Percentiles rank a stretch among this genome's conserved stretches.
Conservation (phyloP, 2,888 invertebrate genomes). For the Drosophila leonis region DNA sequence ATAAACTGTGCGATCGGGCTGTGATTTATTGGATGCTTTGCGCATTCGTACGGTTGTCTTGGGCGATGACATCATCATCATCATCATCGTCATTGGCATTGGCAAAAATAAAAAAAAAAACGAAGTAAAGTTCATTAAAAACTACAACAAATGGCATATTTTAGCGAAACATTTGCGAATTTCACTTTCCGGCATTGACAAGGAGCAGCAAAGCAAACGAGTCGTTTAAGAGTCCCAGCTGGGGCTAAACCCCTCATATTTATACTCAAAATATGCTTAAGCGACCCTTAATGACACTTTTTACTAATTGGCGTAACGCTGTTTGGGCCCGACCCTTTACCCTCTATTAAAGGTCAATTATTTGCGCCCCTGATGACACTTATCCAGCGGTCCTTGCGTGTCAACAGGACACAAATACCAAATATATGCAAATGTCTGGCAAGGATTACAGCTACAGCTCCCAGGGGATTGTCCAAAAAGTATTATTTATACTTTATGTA, state of each 20-base stretch:
- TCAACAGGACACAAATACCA: conserved; percentile 52
- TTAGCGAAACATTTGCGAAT: conserved; percentile 39
- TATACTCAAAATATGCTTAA: not conserved
- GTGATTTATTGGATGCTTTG: conserved; percentile 65
- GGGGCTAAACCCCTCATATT: not conserved
- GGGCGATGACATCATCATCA: conserved; percentile 73
- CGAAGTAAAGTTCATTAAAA: conserved; percentile 43
- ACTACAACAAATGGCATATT: conserved; percentile 43
- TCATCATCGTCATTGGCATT: conserved; percentile 17
- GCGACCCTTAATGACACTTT: conserved; percentile 48
- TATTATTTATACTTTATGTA: conserved; percentile 31
- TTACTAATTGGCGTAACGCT: conserved; percentile 54
- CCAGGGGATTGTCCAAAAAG: conserved; percentile 6
- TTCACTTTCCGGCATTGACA: conserved; percentile 45
- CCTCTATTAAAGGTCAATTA: conserved; percentile 62
- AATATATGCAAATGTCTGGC: conserved; percentile 68
- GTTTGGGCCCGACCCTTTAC: conserved; percentile 16
- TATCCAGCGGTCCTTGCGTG: conserved; percentile 60
- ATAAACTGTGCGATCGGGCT: conserved; percentile 48
- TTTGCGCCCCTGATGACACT: conserved; percentile 49
- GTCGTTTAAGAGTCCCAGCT: conserved; percentile 20
- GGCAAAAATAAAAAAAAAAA: not conserved
- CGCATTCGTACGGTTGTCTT: conserved; percentile 33
- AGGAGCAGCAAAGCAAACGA: conserved; percentile 25
- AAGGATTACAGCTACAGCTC: conserved; percentile 49